Percentiles rank a stretch among this genome's conserved stretches.
Conservation (phyloP, 2,113 vertebrate genomes). For the Halichoeres trimaculatus region DNA sequence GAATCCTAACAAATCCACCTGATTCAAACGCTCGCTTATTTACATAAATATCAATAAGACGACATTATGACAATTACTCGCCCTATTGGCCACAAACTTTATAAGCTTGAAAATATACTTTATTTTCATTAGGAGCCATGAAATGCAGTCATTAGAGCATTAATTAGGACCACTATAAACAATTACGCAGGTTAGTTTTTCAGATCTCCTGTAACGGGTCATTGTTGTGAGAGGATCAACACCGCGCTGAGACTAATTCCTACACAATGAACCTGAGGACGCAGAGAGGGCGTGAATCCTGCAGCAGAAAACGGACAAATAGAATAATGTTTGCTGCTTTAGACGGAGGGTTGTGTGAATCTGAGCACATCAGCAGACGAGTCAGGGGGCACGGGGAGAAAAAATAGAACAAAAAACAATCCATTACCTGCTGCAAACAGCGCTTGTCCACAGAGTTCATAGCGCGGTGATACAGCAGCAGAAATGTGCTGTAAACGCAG, state of each 20-base stretch:
- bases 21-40: conserved; percentile 75
- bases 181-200: conserved; percentile 79
- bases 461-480: conserved; percentile 72
- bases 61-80: conserved; percentile 82
- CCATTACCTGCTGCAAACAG: conserved; percentile 80
- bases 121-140: conserved; percentile 84
- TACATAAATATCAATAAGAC: conserved; percentile 84
- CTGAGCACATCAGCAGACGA: conserved; percentile 63
- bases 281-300: conserved; percentile 40
- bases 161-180: conserved; percentile 83
- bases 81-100: conserved; percentile 81
- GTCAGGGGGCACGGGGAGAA: conserved; percentile 28
- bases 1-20: conserved; percentile 58
- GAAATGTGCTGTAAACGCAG: conserved; percentile 82
- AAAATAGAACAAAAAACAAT: conserved; percentile 76
- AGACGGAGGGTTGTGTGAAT: conserved; percentile 28
- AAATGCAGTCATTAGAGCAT: conserved; percentile 82
- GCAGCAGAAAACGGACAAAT: conserved; percentile 63
- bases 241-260: conserved; percentile 60
- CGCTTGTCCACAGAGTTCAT: conserved; percentile 78
- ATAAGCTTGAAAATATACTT: conserved; percentile 83
- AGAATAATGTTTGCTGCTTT: conserved; percentile 68
- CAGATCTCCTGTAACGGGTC: conserved; percentile 76
- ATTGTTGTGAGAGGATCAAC: conserved; percentile 75
- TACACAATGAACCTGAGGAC: conserved; percentile 48